Evolutionary conservation across 2,113 vertebrate species (phyloP).

Genomic region (Pao palembangensis): DNA sequence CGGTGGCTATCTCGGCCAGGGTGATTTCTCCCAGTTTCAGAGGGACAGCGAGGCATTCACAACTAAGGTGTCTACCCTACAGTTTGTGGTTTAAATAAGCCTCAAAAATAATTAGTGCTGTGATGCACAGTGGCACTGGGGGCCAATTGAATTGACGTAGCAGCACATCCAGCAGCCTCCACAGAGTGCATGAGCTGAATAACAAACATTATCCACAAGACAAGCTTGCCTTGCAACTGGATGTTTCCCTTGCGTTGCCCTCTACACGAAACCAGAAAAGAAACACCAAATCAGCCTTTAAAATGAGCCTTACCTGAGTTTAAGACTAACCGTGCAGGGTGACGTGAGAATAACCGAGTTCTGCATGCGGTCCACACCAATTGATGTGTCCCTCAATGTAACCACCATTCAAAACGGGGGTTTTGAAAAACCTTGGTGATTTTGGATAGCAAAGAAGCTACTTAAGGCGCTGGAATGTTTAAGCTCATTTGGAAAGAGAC

Average conservation of each 20-base stretch:
- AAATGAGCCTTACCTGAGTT: conserved; percentile 27
- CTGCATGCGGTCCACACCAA: background rate
- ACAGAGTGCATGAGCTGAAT: conserved; percentile 72
- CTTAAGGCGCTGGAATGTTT: too few relatives aligned
- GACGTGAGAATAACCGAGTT: conserved; percentile 30
- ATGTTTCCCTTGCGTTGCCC: conserved; percentile 59
- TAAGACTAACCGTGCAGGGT: conserved; percentile 28
- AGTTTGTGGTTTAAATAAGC: conserved; percentile 59
- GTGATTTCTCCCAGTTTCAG: background rate
- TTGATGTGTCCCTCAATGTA: too few relatives aligned
- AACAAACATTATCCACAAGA: conserved; percentile 69
- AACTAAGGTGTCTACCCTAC: conserved; percentile 15
- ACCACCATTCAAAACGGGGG: background rate
- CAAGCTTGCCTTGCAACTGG: conserved; percentile 61
- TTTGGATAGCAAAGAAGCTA: too few relatives aligned
- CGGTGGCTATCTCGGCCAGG: too few relatives aligned
- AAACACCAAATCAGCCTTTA: conserved; percentile 8
- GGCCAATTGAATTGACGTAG: conserved; percentile 73
- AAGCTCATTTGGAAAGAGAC: too few relatives aligned
- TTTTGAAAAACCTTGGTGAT: too few relatives aligned
- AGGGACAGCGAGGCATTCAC: conserved; percentile 4
- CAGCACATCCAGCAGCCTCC: conserved; percentile 69
- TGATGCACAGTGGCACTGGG: conserved; percentile 65
- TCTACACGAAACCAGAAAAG: conserved; percentile 16
- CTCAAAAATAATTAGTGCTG: conserved; percentile 67